Conservation (phyloP, 2,113 vertebrate genomes). For the Myotis yumanensis region DNA sequence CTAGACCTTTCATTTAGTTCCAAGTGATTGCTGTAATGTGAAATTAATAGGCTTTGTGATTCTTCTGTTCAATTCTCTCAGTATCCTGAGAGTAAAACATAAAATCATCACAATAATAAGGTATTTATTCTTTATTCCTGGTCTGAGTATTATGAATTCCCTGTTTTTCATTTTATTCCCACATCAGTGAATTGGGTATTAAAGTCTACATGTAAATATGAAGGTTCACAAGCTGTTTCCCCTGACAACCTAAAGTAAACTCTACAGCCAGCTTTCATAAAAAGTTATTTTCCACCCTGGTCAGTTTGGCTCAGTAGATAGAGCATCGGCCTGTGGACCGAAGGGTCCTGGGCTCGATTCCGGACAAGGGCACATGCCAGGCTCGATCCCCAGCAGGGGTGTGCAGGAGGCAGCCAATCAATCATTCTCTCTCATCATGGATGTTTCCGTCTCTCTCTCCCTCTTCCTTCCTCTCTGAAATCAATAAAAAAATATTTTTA, state of each 20-base stretch:
- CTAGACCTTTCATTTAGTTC: not conserved
- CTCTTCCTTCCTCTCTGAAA: too few species aligned
- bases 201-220: not conserved
- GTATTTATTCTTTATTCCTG: constrained; percentile 17
- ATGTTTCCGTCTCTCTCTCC: too few species aligned
- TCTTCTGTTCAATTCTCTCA: constrained; percentile 1
- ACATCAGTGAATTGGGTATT: not conserved
- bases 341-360: too few species aligned
- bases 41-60: not conserved
- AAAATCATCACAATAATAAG: not conserved
- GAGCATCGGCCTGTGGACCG: too few species aligned
- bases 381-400: too few species aligned
- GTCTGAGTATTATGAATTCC: not conserved
- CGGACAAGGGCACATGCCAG: too few species aligned
- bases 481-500: too few species aligned
- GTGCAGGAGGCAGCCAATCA: too few species aligned
- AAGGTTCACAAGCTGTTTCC: not conserved
- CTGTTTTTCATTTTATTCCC: constrained; percentile 10
- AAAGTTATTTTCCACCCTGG: not conserved
- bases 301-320: too few species aligned
- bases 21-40: not conserved
- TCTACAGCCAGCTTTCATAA: not conserved
- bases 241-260: not conserved
- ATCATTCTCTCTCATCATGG: too few species aligned
- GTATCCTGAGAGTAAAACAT: not conserved